These are phyloP conservation scores for Paraplagusia blochii DNA, from an alignment of 2,113 vertebrate species.

Conservation along the genomic window DNA sequence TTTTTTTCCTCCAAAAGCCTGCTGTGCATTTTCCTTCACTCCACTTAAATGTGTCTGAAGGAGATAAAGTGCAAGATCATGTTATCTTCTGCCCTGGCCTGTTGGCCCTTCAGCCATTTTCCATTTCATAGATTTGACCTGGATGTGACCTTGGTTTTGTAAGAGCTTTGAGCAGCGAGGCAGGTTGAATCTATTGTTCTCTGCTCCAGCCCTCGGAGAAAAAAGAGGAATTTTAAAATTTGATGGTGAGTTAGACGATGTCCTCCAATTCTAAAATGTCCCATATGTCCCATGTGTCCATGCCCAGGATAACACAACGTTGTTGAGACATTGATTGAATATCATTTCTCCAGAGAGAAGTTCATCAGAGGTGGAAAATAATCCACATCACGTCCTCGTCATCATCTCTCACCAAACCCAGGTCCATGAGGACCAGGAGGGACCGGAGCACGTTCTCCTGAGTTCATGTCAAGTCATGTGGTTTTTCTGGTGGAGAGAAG, in stretches of 20 bases:
- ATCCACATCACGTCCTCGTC: too few relatives aligned
- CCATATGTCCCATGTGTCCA: slow-evolving; percentile 12
- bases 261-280: slow-evolving; percentile 14
- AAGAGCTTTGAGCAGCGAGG: slow-evolving; percentile 72
- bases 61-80: slow-evolving; percentile 76
- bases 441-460: too few relatives aligned
- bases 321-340: too few relatives aligned
- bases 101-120: slow-evolving; percentile 69
- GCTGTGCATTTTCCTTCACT: slow-evolving; percentile 38
- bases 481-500: slow-evolving; percentile 42
- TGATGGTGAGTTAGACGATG: too few relatives aligned
- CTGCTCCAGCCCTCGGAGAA: slow-evolving; percentile 47
- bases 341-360: too few relatives aligned
- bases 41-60: slow-evolving; percentile 62
- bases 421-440: too few relatives aligned
- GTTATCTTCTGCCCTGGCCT: slow-evolving; percentile 72
- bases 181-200: slow-evolving; percentile 51
- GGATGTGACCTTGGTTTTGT: slow-evolving; percentile 73
- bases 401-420: too few relatives aligned
- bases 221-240: slow-evolving; percentile 11
- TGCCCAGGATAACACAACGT: too few relatives aligned
- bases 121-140: slow-evolving; percentile 75
- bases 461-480: slow-evolving; percentile 22
- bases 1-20: slow-evolving; percentile 52
- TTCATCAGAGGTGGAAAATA: too few relatives aligned